phyloP scores from a whole-genome alignment of 1,140 invertebrate genomes.

The Pseudomyrmex flavicornis region DNA sequence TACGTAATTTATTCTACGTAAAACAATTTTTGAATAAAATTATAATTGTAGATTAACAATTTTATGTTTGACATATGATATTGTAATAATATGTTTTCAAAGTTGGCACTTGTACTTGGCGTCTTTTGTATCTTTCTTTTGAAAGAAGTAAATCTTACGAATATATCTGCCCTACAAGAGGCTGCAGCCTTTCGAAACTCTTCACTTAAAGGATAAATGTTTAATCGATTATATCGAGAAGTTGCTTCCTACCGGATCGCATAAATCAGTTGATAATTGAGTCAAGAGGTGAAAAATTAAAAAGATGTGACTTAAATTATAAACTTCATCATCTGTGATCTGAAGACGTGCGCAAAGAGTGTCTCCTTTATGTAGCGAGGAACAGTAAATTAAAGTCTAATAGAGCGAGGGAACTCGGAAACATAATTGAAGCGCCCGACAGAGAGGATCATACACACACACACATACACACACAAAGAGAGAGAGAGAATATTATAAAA shows the following conservation, averaged over 20 bases:
- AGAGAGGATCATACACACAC: conserved; percentile 28
- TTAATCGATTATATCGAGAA: conserved; percentile 48
- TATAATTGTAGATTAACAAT: no score
- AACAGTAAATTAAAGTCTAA: conserved; percentile 68
- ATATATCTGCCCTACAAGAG: neutral
- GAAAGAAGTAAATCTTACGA: conserved; percentile 2
- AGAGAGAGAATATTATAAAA: conserved; percentile 69
- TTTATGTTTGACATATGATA: no score
- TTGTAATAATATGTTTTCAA: no score
- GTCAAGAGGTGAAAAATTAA: conserved; percentile 42
- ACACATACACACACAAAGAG: no score
- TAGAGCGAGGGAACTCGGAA: conserved; percentile 61
- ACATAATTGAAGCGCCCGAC: conserved; percentile 61
- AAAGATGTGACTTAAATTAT: conserved; percentile 45
- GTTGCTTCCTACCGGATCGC: conserved; percentile 21
- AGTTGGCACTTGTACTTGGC: no score
- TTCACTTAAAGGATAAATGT: conserved; percentile 45
- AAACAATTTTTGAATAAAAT: no score
- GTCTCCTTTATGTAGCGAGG: conserved; percentile 59
- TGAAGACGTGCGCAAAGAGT: conserved; percentile 14
- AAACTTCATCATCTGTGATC: conserved; percentile 33
- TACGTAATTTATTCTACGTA: no score
- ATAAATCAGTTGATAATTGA: conserved; percentile 53
- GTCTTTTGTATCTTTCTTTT: no score
- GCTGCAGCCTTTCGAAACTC: conserved; percentile 22